A percentile compares a stretch with the other conserved stretches of the same genome.
phyloP scores from a whole-genome alignment of 1,140 invertebrate genomes.

The Papilio aristodemus region DNA sequence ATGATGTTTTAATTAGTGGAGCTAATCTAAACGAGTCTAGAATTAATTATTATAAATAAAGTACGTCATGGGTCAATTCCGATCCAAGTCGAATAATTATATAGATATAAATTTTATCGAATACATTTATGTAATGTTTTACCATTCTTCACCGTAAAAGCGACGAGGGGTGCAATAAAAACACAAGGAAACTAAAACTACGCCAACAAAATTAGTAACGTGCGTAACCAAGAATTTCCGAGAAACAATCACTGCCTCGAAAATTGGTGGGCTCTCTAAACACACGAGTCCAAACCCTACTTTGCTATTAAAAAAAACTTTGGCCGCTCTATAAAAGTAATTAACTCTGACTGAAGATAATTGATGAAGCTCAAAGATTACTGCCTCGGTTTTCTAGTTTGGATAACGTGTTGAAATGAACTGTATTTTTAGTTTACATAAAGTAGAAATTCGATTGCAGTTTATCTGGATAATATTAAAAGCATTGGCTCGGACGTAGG shows the following conservation, averaged over 20 bases:
- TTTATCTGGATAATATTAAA: conserved; percentile 51
- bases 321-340: conserved; percentile 76
- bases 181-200: conserved; percentile 24
- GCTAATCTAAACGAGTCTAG: neutral
- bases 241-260: conserved; percentile 52
- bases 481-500: conserved; percentile 54
- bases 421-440: conserved; percentile 25
- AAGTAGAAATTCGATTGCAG: conserved; percentile 39
- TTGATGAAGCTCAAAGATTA: conserved; percentile 78
- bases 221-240: conserved; percentile 47
- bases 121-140: neutral
- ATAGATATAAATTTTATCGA: conserved; percentile 1
- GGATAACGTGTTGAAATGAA: conserved; percentile 35
- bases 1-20: neutral
- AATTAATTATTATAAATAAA: neutral
- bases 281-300: conserved; percentile 41
- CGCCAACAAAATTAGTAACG: conserved; percentile 38
- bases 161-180: conserved; percentile 1
- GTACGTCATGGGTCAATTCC: neutral
- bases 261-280: conserved; percentile 47
- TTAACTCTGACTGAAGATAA: conserved; percentile 76
- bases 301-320: conserved; percentile 63
- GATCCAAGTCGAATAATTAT: neutral
- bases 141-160: conserved; percentile 20
- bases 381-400: conserved; percentile 53